phyloP scores from a whole-genome alignment of 2,888 invertebrate genomes.

The Schrankia costaestrigalis region DNA sequence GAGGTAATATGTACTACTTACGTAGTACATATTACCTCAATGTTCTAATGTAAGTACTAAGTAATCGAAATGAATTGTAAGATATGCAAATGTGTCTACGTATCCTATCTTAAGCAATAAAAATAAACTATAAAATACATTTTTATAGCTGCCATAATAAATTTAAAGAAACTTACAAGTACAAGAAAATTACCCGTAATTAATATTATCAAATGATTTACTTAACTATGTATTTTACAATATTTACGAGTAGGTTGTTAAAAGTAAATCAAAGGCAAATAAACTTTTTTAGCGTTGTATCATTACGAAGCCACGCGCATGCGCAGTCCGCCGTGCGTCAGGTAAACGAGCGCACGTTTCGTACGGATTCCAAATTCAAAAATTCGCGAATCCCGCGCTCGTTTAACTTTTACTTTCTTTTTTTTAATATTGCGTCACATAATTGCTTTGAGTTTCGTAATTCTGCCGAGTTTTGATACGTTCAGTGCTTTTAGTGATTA shows the following conservation, averaged over 20 bases:
- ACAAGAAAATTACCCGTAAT: too few relatives aligned
- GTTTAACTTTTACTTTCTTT: conserved; percentile 53
- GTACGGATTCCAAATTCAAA: conserved; percentile 33
- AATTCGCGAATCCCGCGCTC: conserved; percentile 34
- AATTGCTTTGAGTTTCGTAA: conserved; percentile 34
- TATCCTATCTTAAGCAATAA: too few relatives aligned
- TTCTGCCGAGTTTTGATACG: conserved; percentile 30
- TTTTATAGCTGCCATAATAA: too few relatives aligned
- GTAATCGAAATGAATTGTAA: too few relatives aligned
- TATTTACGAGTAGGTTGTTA: conserved; percentile 7
- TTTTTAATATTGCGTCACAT: conserved; percentile 43
- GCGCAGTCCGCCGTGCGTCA: conserved; percentile 58
- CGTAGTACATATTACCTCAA: too few relatives aligned
- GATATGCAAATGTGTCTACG: too few relatives aligned
- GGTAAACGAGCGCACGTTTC: conserved; percentile 56
- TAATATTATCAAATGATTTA: too few relatives aligned
- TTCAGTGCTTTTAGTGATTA: conserved; percentile 25
- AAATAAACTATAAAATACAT: too few relatives aligned
- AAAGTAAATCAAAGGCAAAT: conserved; percentile 7
- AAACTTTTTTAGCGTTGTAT: conserved; percentile 26
- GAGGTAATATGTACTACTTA: too few relatives aligned
- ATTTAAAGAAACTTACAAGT: too few relatives aligned
- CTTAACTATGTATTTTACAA: conserved; percentile 1
- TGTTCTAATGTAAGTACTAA: too few relatives aligned
- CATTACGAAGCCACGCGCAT: conserved; percentile 22